These are phyloP conservation scores for Melinaea menophilus DNA, from an alignment of 2,888 invertebrate genomes.

Conservation along the genomic window DNA sequence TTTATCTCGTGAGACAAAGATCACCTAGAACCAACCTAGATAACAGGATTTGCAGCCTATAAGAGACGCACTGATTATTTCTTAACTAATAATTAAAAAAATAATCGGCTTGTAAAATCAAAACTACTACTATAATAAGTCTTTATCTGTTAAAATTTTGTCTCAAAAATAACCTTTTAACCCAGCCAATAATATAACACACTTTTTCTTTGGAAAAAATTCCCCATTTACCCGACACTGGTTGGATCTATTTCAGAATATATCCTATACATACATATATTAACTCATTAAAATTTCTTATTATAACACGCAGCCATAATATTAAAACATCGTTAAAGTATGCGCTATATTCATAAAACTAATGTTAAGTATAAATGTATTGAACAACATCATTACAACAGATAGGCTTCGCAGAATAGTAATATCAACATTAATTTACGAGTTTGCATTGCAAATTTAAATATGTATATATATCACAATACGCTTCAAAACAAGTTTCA, in stretches of 20 bases:
- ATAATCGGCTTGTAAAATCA: no score
- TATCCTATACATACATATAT: background rate
- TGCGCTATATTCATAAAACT: background rate
- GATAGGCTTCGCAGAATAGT: constrained; percentile 1
- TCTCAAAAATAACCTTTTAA: no score
- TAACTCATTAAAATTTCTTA: background rate
- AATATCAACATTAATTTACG: constrained; percentile 1
- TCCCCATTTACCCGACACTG: no score
- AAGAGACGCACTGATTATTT: no score
- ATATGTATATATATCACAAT: background rate
- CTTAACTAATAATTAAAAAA: no score
- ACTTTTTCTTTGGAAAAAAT: no score
- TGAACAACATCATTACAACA: constrained; percentile 1
- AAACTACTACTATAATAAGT: no score
- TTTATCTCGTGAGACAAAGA: no score
- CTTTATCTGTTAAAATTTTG: no score
- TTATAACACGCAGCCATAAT: background rate
- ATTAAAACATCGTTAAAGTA: background rate
- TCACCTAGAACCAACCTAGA: no score
- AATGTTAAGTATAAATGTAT: background rate
- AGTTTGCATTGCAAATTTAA: constrained; percentile 4
- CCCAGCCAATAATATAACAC: no score
- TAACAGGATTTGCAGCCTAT: no score
- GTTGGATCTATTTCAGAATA: background rate
- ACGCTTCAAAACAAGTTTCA: background rate